Evolutionary conservation across 2,797 vertebrate genomes (phyloP).

Genomic region (Lateolabrax maculatus): DNA sequence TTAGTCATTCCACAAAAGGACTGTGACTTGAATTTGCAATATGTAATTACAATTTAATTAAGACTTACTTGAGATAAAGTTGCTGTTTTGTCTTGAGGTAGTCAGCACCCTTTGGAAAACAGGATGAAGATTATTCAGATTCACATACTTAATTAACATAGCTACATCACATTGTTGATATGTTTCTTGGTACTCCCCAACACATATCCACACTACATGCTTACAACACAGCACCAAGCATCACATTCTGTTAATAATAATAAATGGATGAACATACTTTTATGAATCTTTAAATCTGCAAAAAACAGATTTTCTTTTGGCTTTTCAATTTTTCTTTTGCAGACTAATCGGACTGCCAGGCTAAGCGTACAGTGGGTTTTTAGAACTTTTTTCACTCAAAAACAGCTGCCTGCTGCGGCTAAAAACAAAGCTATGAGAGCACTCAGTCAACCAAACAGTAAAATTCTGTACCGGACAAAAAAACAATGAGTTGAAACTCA

Average conservation of each 20-base stretch:
- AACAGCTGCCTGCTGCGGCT: not conserved
- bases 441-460: no score
- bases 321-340: no score
- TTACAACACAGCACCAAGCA: not conserved
- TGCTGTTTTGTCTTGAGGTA: conserved; percentile 93
- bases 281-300: not conserved
- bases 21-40: not conserved
- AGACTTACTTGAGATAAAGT: conserved; percentile 92
- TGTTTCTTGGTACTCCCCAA: not conserved
- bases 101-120: conserved; percentile 82
- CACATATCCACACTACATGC: not conserved
- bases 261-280: not conserved
- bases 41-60: not conserved
- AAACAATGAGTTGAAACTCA: not conserved
- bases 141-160: not conserved
- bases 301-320: not conserved
- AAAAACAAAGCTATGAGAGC: not conserved
- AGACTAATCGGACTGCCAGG: no score
- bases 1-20: not conserved
- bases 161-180: not conserved
- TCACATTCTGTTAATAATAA: no score
- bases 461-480: not conserved
- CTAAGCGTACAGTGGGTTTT: not conserved
- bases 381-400: not conserved
- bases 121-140: not conserved